A percentile compares a stretch with the other conserved stretches of the same genome.
Evolutionary conservation across 2,888 invertebrate species (phyloP).

Genomic region (Epistrophella euchroma): DNA sequence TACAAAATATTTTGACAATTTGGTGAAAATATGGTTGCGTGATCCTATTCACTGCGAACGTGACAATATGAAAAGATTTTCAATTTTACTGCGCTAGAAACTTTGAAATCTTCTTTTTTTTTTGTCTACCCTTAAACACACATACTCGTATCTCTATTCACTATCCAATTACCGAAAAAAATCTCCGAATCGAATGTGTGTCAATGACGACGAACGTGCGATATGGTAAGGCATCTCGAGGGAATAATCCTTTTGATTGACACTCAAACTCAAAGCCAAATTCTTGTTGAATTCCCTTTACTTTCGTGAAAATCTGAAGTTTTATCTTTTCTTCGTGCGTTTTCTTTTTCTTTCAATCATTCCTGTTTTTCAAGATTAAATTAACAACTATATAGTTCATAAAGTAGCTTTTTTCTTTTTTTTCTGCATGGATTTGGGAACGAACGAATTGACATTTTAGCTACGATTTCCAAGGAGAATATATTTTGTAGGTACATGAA

Average conservation of each 20-base stretch:
- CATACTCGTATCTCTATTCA: background rate
- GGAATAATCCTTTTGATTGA: slow-evolving; percentile 28
- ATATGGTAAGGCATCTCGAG: background rate
- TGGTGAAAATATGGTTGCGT: slow-evolving; percentile 14
- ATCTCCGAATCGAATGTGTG: slow-evolving; percentile 11
- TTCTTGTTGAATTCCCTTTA: slow-evolving; percentile 2
- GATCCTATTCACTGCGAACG: slow-evolving; percentile 1
- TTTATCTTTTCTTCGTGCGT: background rate
- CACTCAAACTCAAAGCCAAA: background rate
- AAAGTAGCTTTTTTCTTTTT: background rate
- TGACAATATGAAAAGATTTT: slow-evolving; percentile 14
- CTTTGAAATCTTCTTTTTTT: background rate
- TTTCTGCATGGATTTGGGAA: background rate
- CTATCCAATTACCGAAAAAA: slow-evolving; percentile 30
- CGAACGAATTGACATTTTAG: slow-evolving; percentile 2
- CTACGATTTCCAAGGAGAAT: background rate
- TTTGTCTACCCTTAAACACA: background rate
- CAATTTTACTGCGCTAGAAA: background rate
- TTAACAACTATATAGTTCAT: slow-evolving; percentile 25
- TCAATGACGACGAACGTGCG: slow-evolving; percentile 1
- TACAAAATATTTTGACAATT: slow-evolving; percentile 22
- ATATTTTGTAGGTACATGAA: too few species aligned
- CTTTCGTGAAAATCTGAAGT: background rate
- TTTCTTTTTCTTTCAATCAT: slow-evolving; percentile 7
- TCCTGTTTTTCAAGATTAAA: slow-evolving; percentile 11